Conservation (phyloP, 2,797 vertebrate species). For the Falco novaeseelandiae region DNA sequence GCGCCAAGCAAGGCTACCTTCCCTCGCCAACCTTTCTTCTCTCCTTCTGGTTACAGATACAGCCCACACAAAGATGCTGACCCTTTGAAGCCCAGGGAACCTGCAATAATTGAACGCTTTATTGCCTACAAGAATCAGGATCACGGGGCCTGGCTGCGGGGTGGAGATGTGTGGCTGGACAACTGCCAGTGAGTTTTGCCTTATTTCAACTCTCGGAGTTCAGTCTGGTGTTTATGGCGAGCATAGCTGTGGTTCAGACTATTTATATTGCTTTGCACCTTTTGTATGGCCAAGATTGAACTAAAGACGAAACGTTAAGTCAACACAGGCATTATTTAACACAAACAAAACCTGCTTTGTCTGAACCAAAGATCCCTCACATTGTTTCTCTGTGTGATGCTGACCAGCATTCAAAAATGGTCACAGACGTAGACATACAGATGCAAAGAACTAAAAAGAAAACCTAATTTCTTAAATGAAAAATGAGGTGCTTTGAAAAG, state of each 20-base stretch:
- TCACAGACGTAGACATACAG: not conserved
- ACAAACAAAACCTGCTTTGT: not conserved
- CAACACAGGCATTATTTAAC: slow-evolving; percentile 9
- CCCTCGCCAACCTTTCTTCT: not conserved
- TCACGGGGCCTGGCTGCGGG: slow-evolving; percentile 95
- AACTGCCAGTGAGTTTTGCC: slow-evolving; percentile 91
- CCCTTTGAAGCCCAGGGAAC: slow-evolving; percentile 92
- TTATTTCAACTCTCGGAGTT: slow-evolving; percentile 58
- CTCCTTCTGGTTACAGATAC: slow-evolving; percentile 78
- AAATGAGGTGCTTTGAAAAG: not conserved
- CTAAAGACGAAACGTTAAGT: slow-evolving; percentile 10
- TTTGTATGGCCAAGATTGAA: not conserved
- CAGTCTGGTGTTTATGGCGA: slow-evolving; percentile 41
- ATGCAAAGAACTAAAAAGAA: not conserved
- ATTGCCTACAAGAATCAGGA: slow-evolving; percentile 97
- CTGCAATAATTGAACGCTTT: slow-evolving; percentile 90
- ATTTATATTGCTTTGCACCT: slow-evolving; percentile 35
- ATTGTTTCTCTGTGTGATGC: not conserved
- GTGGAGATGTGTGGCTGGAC: slow-evolving; percentile 96
- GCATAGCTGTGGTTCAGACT: slow-evolving; percentile 45
- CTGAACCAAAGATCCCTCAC: not conserved
- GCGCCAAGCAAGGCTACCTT: not conserved
- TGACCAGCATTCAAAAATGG: not conserved
- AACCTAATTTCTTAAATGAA: not conserved
- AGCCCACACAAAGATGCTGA: slow-evolving; percentile 94